phyloP scores from a whole-genome alignment of 2,888 invertebrate species.

The Rutpela maculata region DNA sequence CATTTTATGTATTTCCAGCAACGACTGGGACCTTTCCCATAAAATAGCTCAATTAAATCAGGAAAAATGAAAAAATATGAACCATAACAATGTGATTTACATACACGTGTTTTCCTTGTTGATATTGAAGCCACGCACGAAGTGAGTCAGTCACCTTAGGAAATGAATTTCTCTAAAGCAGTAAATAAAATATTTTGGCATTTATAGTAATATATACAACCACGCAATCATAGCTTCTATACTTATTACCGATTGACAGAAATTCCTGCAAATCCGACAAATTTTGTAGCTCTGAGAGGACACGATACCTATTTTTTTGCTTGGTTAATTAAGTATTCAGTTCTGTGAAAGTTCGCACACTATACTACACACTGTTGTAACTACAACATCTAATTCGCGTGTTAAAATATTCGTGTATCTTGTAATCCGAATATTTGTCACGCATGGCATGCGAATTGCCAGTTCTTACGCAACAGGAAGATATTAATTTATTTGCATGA shows the following conservation, averaged over 20 bases:
- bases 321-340: neutral
- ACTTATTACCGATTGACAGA: neutral
- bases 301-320: neutral
- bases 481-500: neutral
- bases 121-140: slow-evolving; percentile 17
- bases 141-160: neutral
- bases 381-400: neutral
- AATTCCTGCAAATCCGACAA: neutral
- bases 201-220: neutral
- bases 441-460: neutral
- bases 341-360: neutral
- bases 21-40: neutral
- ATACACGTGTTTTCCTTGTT: slow-evolving; percentile 20
- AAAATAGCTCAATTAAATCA: slow-evolving; percentile 10
- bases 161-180: neutral
- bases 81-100: slow-evolving; percentile 22
- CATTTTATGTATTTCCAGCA: neutral
- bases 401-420: neutral
- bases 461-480: slow-evolving; percentile 7
- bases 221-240: neutral
- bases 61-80: slow-evolving; percentile 11
- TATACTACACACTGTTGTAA: too few relatives aligned
- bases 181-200: slow-evolving; percentile 4
- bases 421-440: neutral
- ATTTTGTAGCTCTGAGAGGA: neutral